Percentiles rank a stretch among this genome's conserved stretches.
phyloP scores from a whole-genome alignment of 2,797 vertebrate genomes.

The Hydrocynus forskahlii region DNA sequence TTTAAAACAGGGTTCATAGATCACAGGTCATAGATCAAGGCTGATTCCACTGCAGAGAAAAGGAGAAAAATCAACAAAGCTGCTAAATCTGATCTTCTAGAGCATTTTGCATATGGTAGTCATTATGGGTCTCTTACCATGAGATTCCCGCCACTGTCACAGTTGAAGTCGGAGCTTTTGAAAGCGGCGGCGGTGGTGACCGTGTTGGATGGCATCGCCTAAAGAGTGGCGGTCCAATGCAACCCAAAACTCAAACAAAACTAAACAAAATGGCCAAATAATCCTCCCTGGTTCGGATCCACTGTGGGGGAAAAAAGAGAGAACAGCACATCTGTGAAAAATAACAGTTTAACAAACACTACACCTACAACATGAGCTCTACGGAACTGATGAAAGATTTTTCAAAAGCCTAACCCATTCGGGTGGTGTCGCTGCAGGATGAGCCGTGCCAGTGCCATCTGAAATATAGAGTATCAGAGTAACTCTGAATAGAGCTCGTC shows the following conservation, averaged over 20 bases:
- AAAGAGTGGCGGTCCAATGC: slow-evolving; percentile 54
- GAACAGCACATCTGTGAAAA: slow-evolving; percentile 11
- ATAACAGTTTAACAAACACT: background rate
- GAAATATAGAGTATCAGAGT: slow-evolving; percentile 1
- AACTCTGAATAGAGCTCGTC: slow-evolving; percentile 29
- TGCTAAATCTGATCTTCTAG: background rate
- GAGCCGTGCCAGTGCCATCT: background rate
- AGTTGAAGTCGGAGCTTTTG: slow-evolving; percentile 73
- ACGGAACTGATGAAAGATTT: too few relatives aligned
- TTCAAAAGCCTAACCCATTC: background rate
- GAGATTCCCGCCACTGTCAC: slow-evolving; percentile 73
- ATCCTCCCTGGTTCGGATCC: slow-evolving; percentile 71
- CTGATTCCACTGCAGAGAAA: background rate
- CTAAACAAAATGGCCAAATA: slow-evolving; percentile 62
- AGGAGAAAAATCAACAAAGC: background rate
- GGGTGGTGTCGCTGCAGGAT: background rate
- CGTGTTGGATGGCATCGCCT: slow-evolving; percentile 84
- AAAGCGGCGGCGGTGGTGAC: slow-evolving; percentile 73
- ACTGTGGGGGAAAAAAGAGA: slow-evolving; percentile 67
- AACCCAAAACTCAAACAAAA: slow-evolving; percentile 52
- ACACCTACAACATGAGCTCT: background rate
- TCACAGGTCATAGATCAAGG: too few relatives aligned
- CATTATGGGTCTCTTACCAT: slow-evolving; percentile 72
- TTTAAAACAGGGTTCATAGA: too few relatives aligned
- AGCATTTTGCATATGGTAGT: slow-evolving; percentile 18